Evolutionary conservation across 2,888 invertebrate species (phyloP).

Genomic region (Drosophila infuscata): DNA sequence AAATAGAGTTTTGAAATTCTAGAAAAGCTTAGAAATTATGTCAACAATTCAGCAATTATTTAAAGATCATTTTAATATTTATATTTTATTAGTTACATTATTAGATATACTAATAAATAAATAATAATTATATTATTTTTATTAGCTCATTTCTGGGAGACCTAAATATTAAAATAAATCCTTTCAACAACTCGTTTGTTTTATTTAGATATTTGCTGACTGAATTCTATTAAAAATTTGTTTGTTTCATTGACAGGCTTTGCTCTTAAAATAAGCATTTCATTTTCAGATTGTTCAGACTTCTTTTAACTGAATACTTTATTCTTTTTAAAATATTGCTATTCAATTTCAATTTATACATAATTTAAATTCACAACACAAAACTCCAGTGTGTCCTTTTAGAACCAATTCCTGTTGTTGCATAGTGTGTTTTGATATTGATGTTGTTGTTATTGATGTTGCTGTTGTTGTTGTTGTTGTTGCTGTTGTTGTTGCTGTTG

Average conservation of each 20-base stretch:
- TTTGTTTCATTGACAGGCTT: accelerated
- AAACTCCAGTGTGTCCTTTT: slow-evolving; percentile 5
- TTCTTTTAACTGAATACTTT: not conserved
- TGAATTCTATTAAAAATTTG: not conserved
- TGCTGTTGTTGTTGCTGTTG: slow-evolving; percentile 10
- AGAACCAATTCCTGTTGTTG: slow-evolving; percentile 23
- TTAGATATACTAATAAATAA: no score
- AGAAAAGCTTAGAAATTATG: not conserved
- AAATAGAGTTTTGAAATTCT: not conserved
- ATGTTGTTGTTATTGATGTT: slow-evolving; percentile 26
- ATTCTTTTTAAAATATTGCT: not conserved
- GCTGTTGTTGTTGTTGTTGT: slow-evolving; percentile 22
- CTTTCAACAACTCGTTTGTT: accelerated
- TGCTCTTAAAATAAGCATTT: not conserved
- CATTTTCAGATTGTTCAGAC: not conserved
- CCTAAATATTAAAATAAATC: no score
- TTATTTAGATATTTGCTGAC: not conserved
- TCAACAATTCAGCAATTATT: not conserved
- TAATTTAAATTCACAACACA: not conserved
- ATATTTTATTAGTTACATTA: not conserved
- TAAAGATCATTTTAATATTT: not conserved
- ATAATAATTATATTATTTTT: not conserved
- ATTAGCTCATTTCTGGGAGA: not conserved
- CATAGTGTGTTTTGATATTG: slow-evolving; percentile 69
- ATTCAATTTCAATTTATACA: not conserved